Percentiles rank a stretch among this genome's conserved stretches.
phyloP scores from a whole-genome alignment of 2,113 vertebrate species.

The Ia io region DNA sequence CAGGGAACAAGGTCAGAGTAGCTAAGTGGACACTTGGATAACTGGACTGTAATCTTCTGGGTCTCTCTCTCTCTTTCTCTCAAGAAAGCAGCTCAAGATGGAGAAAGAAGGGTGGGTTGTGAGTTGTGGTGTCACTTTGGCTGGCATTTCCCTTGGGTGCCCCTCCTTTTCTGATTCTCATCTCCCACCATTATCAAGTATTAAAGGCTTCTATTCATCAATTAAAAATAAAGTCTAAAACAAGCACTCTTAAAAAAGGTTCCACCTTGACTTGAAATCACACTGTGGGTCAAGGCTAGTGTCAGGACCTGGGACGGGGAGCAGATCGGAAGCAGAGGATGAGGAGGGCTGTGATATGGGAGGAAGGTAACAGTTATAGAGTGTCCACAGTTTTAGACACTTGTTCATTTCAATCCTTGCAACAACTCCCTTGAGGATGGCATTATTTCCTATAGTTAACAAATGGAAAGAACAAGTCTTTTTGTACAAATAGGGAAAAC shows the following conservation, averaged over 20 bases:
- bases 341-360: background rate
- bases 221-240: background rate
- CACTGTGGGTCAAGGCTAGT: background rate
- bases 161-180: background rate
- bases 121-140: background rate
- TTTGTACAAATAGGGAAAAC: background rate
- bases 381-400: background rate
- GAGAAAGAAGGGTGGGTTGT: background rate
- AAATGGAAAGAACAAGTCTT: background rate
- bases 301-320: background rate
- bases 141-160: background rate
- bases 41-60: background rate
- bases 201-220: background rate
- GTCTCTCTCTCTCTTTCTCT: background rate
- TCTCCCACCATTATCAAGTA: background rate
- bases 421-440: background rate
- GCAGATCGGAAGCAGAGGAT: background rate
- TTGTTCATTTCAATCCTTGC: background rate
- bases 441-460: background rate
- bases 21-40: background rate
- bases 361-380: background rate
- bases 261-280: background rate
- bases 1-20: background rate
- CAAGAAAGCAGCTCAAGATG: background rate
- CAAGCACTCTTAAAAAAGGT: background rate